Base-by-base conservation (phyloP, 2,888 invertebrate species). In the Uloborus plumipes region DNA sequence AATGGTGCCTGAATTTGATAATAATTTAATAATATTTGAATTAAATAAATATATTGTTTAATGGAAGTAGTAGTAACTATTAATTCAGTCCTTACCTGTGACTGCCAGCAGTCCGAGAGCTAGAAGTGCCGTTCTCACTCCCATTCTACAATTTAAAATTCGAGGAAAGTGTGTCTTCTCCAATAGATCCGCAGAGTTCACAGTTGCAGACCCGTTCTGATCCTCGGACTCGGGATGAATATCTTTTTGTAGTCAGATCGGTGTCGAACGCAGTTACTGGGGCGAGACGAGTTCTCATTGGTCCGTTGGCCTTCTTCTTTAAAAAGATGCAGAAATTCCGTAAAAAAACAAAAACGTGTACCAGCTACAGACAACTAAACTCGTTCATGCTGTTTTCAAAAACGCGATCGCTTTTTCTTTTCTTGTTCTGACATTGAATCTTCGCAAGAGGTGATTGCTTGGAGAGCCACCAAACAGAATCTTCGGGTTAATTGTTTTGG, bases 211-310 rank as follows among this genome's bases (percentile, higher is more conserved):
- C 51, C 22, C 16, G 16, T 66, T 26, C 66, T 51, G 51, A 51
- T 66, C 51, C 49, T 50, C 50, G 66, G 20, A 9, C 22, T 18
- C 16, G 66, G 26, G 65, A 58, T 59, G 20, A 71, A 76, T 71
- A 76, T 82, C 81, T 82, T 82, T 82, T 82, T 82, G 81, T 82
- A 82, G 70, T 22, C 59, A 47, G 66, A 82, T 76, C 66, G 70
- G 61, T 75, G 71, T 49, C 70, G 81, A 61, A 61, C 39, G 47
- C 51, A 82, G 75, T 82, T 82, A 82, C 75, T 82, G 71, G 81
- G 81, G 81, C 81, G 81, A 69, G 76, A 82, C 81, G 71, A 55
- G n/a, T 58, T 70, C 81, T 59, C 71, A 82, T 81, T 81, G 81
- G 81, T 65, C 69, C 70, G 71, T 61, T 75, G 69, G 74, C 50